Evolutionary conservation across 2,797 vertebrate genomes (phyloP), one percentile per base, ranked within the genome.

Genomic region (Chanos chanos): DNA sequence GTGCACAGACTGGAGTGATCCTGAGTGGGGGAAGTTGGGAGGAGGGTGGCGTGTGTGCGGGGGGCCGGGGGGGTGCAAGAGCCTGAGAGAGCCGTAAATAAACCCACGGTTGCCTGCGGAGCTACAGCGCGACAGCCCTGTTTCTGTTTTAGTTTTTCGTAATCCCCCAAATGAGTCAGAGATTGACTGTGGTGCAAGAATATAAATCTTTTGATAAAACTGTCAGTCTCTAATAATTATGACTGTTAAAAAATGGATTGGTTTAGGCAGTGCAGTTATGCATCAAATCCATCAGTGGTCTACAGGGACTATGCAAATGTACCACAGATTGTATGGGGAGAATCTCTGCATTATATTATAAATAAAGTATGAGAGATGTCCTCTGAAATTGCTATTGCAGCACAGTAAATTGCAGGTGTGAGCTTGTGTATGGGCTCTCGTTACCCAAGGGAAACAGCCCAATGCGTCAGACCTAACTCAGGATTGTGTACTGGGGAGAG

Each of bases 1-100:
- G 66, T 78, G 76, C 75, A 72, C 76, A 78, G 79, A 80, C 77
- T 60, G 69, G 72, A 75, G 65, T 68, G 48, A 56, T n/a, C 21
- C 13, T 15, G 49, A 30, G 47, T 51, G 21, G 30, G 22, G 8
- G 36, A 61, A 34, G 27, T 9, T 16, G 13, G 40, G 21, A 80
- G 77, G 60, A 69, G 72, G 75, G 65, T 68, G 48, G 56, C 21
- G 13, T 15, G 49, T 30, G 47, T 51, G 21, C 30, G 22, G 8
- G 36, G 61, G 34, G 27, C 9, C 16, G 13, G 40, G 21, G 43
- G 15, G 16, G 36, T 34, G 55, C 56, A 56, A 54, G 59, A 68
- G 54, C 27, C 52, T 30, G 49, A 12, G 47, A 41, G 43, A 27
- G 30, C 6, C 10, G 65, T 64, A 77, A 78, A 83, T 74, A 79